These are phyloP conservation scores for Nyctibius bracteatus DNA, from an alignment of 2,113 vertebrate species.

Conservation along the genomic window DNA sequence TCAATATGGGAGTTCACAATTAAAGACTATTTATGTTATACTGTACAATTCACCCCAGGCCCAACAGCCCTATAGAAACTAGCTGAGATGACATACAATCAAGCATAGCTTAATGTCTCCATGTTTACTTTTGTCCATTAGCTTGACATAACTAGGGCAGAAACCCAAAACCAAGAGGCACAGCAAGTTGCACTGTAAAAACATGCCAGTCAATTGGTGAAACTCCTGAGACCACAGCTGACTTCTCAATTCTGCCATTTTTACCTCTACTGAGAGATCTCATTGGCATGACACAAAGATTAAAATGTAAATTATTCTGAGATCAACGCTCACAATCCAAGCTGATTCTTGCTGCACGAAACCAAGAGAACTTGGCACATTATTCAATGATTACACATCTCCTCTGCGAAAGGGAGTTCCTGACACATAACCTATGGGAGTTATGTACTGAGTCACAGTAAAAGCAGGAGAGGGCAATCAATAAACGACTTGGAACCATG, in stretches of 20 bases:
- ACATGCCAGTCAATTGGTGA: neutral
- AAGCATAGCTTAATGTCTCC: neutral
- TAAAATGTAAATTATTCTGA: neutral
- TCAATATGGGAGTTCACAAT: neutral
- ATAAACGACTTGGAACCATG: neutral
- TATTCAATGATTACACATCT: neutral
- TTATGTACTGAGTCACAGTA: neutral
- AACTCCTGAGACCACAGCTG: neutral
- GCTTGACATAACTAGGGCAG: neutral
- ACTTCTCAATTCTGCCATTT: neutral
- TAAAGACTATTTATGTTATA: neutral
- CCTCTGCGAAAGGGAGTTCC: neutral
- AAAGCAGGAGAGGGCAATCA: neutral
- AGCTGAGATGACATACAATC: neutral
- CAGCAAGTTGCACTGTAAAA: neutral
- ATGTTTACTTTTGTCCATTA: neutral
- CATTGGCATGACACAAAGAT: neutral
- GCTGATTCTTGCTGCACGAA: neutral
- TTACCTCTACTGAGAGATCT: neutral
- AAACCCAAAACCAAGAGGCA: neutral
- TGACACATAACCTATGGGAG: neutral
- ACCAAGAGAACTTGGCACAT: neutral
- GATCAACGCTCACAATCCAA: neutral
- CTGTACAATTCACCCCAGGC: neutral
- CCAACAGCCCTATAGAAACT: neutral